Percentiles rank a stretch among this genome's conserved stretches.
Conservation (phyloP, 2,888 invertebrate species). For the Plebejus melissa region DNA sequence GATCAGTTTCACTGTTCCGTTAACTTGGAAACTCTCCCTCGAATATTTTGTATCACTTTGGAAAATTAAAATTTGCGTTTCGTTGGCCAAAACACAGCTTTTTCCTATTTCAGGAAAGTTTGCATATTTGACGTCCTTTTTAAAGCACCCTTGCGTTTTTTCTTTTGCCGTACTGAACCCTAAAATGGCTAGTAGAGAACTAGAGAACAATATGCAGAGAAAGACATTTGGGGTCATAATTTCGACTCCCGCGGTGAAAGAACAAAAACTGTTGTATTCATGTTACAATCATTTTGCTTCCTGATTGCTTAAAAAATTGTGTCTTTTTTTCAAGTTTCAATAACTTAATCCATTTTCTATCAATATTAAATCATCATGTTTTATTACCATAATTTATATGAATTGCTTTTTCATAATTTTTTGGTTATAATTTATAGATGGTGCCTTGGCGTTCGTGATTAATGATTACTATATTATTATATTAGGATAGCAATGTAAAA, state of each 20-base stretch:
- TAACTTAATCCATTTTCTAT: slow-evolving; percentile 15
- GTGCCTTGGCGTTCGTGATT: too few relatives aligned
- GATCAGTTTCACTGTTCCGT: too few relatives aligned
- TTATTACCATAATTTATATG: slow-evolving; percentile 23
- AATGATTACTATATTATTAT: too few relatives aligned
- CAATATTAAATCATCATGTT: slow-evolving; percentile 23
- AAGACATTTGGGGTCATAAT: background rate
- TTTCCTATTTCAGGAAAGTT: too few relatives aligned
- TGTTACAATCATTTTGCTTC: background rate
- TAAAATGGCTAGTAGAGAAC: background rate
- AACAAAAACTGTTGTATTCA: background rate
- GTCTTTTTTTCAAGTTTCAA: background rate
- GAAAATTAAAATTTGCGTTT: too few relatives aligned
- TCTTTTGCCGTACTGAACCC: background rate
- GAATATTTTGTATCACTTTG: too few relatives aligned
- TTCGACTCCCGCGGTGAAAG: background rate
- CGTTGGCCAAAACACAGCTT: too few relatives aligned
- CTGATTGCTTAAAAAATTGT: background rate
- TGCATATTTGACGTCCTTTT: too few relatives aligned
- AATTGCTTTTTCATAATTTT: slow-evolving; percentile 15
- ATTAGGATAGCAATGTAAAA: too few relatives aligned
- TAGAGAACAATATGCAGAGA: background rate
- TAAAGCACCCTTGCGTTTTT: too few relatives aligned
- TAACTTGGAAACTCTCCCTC: too few relatives aligned
- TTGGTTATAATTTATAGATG: too few relatives aligned